Base-by-base conservation (phyloP, 2,113 vertebrate species). In the Osmerus eperlanus region DNA sequence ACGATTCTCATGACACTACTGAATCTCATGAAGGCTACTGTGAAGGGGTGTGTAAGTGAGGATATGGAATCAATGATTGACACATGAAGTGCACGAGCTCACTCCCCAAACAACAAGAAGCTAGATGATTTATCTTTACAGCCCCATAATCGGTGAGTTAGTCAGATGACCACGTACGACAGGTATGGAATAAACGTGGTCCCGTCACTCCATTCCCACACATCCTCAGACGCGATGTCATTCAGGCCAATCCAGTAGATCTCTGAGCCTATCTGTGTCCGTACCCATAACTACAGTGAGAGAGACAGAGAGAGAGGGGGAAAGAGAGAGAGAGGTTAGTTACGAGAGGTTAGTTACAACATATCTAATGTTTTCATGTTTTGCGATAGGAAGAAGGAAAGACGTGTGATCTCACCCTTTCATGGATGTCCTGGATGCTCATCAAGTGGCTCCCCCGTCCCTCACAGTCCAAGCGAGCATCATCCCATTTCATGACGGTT, bases 181-280 rank as follows among this genome's bases (percentile, higher is more conserved):
- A 93, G 5, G 41, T 83, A 86, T 36, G 53, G 15, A 19, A 89
- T 74, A 52, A 71, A 92, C 12, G 81, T 41, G 61, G 4, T 89
- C 12, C 91, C 90, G 5, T 93, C 90, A 0, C 75, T 88, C 92
- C 92, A 93, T 69, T 92, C 91, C 83, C 83, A 93, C 11, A 85
- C 78, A 0, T 75, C 84, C 62, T 93, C 92, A 0, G 53, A 6
- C 0, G 47, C 53, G 0, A 59, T 58, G 64, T 93, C 92, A n/a
- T 89, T 93, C 72, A 93, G 82, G 23, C 92, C 92, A 0, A 93
- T 80, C 92, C 92, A 93, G 85, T 72, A 92, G 75, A 84, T 78
- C 3, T 84, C 75, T 1, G 55, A 5, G 23, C 67, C 67, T 21
- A 92, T 68, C 75, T 93, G 92, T 0, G 92, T 92, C 21, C 80